phyloP scores from a whole-genome alignment of 2,797 vertebrate species.

The Graptemys geographica region DNA sequence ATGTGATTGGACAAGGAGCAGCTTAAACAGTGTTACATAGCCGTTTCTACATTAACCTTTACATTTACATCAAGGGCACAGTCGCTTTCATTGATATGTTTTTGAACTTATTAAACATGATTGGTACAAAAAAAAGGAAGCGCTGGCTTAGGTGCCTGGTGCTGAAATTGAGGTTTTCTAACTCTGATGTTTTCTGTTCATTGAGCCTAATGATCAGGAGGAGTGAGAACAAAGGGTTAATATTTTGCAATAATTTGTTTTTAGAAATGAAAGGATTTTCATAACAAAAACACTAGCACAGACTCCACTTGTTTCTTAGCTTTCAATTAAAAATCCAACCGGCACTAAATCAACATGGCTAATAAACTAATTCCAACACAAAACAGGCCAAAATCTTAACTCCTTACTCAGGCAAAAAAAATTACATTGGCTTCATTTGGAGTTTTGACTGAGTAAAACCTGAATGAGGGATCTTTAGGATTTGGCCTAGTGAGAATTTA shows the following conservation, averaged over 20 bases:
- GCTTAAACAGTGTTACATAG: slow-evolving; percentile 2
- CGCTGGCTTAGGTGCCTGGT: background rate
- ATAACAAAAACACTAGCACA: background rate
- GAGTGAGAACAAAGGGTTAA: background rate
- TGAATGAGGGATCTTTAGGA: background rate
- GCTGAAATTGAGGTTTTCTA: background rate
- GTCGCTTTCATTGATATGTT: background rate
- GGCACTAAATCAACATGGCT: background rate
- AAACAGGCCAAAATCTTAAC: background rate
- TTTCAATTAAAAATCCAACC: background rate
- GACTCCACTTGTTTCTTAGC: background rate
- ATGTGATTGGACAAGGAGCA: slow-evolving; percentile 47
- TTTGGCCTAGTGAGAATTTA: background rate
- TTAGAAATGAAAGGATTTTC: rapidly evolving
- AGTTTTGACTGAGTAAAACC: background rate
- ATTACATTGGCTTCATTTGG: background rate
- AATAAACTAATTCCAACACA: background rate
- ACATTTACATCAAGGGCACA: slow-evolving; percentile 43
- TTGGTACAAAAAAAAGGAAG: background rate
- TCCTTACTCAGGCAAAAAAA: background rate
- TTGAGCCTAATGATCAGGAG: background rate
- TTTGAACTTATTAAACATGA: slow-evolving; percentile 49
- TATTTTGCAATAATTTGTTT: rapidly evolving
- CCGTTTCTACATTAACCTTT: slow-evolving; percentile 38
- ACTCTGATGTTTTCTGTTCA: background rate